Percentiles rank a stretch among this genome's conserved stretches.
phyloP scores from a whole-genome alignment of 2,888 invertebrate genomes.

The Lydus trimaculatus region DNA sequence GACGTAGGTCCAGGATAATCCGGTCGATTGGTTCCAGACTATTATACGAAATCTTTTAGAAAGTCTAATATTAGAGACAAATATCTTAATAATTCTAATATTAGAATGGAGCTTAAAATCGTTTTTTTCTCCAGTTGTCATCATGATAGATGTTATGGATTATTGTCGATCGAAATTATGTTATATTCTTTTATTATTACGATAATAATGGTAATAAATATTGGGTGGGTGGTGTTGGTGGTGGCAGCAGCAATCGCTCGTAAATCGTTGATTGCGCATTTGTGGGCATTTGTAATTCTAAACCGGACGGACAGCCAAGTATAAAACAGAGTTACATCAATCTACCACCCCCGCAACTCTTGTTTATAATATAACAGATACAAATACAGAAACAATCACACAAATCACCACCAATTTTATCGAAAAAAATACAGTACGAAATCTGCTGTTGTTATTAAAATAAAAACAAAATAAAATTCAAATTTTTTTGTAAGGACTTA shows the following conservation, averaged over 20 bases:
- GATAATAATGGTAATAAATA: background rate
- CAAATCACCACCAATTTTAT: background rate
- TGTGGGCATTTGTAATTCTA: slow-evolving; percentile 49
- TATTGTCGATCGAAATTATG: background rate
- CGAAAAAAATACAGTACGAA: background rate
- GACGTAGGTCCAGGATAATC: background rate
- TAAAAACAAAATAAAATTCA: too few relatives aligned
- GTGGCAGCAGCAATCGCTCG: slow-evolving; percentile 37
- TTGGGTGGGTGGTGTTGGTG: slow-evolving; percentile 1
- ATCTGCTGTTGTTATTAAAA: background rate
- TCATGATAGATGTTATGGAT: background rate
- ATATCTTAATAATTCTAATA: background rate
- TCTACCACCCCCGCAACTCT: slow-evolving; percentile 42
- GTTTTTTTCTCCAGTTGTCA: background rate
- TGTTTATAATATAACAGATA: background rate
- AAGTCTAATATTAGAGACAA: background rate
- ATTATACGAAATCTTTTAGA: background rate
- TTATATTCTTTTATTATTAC: background rate
- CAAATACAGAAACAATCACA: background rate
- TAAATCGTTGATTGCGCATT: slow-evolving; percentile 45
- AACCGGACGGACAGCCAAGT: slow-evolving; percentile 34
- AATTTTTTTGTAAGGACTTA: too few relatives aligned
- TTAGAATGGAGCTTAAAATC: background rate
- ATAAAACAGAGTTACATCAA: slow-evolving; percentile 43
- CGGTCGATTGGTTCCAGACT: background rate